Conservation (phyloP, 2,797 vertebrate genomes). For the Cottoperca gobio region DNA sequence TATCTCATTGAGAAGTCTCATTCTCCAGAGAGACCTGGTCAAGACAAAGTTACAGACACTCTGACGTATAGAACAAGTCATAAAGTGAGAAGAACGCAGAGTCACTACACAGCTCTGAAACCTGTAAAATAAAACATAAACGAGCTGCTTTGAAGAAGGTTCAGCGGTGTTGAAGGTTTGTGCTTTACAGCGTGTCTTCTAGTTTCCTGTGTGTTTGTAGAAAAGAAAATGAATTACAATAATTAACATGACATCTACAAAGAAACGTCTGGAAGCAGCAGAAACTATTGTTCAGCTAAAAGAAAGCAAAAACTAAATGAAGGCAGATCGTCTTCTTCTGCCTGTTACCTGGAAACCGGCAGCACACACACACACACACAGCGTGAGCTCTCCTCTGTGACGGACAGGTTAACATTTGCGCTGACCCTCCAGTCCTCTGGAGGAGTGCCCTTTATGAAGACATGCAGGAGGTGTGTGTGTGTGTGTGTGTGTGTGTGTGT, state of each 20-base stretch:
- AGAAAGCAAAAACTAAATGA: constrained; percentile 29
- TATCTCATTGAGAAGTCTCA: too few species aligned
- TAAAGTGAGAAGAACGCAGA: background rate
- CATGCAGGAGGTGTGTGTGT: constrained; percentile 9
- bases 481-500: constrained; percentile 11
- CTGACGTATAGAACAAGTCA: too few species aligned
- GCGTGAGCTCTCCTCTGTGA: constrained; percentile 20
- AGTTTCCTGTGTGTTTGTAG: background rate
- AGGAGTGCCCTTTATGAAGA: constrained; percentile 51
- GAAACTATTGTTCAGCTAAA: constrained; percentile 29
- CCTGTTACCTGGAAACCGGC: constrained; percentile 76
- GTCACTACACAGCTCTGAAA: background rate
- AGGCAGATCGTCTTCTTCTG: constrained; percentile 32
- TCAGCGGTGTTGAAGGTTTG: background rate
- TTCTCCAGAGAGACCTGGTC: too few species aligned
- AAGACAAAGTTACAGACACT: too few species aligned
- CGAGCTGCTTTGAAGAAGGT: background rate
- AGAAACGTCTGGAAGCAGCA: constrained; percentile 2
- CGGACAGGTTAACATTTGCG: constrained; percentile 42
- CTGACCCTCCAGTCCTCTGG: constrained; percentile 36
- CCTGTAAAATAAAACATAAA: background rate
- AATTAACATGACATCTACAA: constrained; percentile 29
- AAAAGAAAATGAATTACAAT: constrained; percentile 25
- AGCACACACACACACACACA: constrained; percentile 45
- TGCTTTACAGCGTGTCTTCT: background rate